Base-by-base conservation (phyloP, 2,113 vertebrate genomes). In the Mionectes macconnelli region DNA sequence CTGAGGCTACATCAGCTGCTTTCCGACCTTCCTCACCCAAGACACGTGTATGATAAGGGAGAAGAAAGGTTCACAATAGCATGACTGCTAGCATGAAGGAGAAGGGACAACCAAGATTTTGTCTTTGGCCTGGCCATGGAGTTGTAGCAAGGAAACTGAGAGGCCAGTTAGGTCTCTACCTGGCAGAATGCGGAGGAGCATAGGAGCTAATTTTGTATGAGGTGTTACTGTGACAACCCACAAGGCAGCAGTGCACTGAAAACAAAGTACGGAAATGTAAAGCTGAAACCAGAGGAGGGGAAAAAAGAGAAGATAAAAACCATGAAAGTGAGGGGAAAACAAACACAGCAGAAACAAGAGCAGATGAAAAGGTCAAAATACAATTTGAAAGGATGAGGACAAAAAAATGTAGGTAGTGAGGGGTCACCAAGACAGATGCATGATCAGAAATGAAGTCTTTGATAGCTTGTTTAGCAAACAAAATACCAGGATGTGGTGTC, bases 191-290 rank as follows among this genome's bases (percentile, higher is more conserved):
- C 50, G 1, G 8, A 90, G 67, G 35, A 74, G 10, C 14, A 60
- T 37, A 47, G 1, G 8, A 85, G 23, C 66, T 94, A 84, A 88
- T 92, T 88, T 67, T 0, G 0, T 70, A 63, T 0, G 2, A 68
- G 56, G n/a, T 90, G 82, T 94, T 93, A 94, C 83, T 95, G 92
- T 92, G 85, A 92, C 93, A 96, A 81, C 85, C 37, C 52, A 72
- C 0, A 2, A 92, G 57, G 79, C 76, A 92, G 82, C 6, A 21
- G 45, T 5, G 2, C 6, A 7, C 28, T 75, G 69, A 90, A 96
- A 94, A 84, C 79, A 49, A 88, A 86, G 33, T 74, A 70, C 0
- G 1, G 85, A 93, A 90, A 74, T 2, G 3, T 81, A 67, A 81
- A 92, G 72, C n/a, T 81, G 69, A 93, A 84, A 73, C 22, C 20